Evolutionary conservation across 2,888 invertebrate species (phyloP).

Genomic region (Euzetes globulus): DNA sequence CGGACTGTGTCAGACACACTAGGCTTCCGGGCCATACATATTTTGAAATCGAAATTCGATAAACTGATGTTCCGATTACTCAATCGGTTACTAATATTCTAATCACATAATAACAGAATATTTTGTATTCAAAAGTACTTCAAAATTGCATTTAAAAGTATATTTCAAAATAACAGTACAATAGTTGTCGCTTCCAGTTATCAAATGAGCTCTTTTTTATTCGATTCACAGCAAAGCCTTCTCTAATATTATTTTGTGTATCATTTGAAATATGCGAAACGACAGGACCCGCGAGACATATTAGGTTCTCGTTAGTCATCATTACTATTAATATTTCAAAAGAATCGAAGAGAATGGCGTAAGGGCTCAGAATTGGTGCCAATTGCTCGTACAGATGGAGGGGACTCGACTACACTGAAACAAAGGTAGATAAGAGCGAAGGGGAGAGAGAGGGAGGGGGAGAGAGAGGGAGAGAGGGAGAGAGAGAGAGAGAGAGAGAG

Average conservation of each 20-base stretch:
- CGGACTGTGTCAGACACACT: background rate
- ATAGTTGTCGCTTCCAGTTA: background rate
- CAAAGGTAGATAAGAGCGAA: background rate
- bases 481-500: slow-evolving; percentile 9
- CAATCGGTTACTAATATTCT: no score
- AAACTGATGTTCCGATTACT: no score
- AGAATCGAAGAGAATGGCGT: background rate
- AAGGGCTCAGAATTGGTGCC: background rate
- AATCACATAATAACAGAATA: no score
- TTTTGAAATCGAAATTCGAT: no score
- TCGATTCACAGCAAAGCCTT: background rate
- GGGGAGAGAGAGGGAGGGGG: slow-evolving; percentile 12
- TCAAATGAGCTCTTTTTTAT: slow-evolving; percentile 14
- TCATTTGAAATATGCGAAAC: slow-evolving; percentile 8
- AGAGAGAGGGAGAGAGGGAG: slow-evolving; percentile 11
- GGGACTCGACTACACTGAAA: background rate
- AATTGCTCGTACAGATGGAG: background rate
- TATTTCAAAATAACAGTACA: background rate
- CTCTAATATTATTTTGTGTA: background rate
- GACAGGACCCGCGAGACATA: slow-evolving; percentile 36
- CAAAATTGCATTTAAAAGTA: no score
- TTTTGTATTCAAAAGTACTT: no score
- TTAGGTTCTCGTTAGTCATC: slow-evolving; percentile 40
- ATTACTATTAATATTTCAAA: slow-evolving; percentile 35
- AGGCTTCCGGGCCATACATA: no score